These are phyloP conservation scores for Sicus ferrugineus DNA, from an alignment of 2,888 invertebrate genomes.

Conservation along the genomic window DNA sequence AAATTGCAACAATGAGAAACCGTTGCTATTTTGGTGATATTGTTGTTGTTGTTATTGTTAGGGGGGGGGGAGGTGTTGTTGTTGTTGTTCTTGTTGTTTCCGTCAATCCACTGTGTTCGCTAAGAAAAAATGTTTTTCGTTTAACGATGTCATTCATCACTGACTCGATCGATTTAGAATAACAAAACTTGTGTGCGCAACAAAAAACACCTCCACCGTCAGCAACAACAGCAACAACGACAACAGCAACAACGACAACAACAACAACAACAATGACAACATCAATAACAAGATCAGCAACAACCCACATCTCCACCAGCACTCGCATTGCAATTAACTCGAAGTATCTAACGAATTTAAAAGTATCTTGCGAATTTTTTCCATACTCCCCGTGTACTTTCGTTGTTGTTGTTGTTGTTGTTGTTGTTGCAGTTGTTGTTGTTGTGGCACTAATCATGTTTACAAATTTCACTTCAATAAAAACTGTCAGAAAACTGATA, in stretches of 20 bases:
- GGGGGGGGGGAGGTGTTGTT: too few species aligned
- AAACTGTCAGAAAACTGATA: conserved; percentile 8
- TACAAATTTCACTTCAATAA: conserved; percentile 28
- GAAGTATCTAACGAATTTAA: not conserved
- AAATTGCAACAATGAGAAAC: not conserved
- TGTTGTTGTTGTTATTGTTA: not conserved
- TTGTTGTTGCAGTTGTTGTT: conserved; percentile 21
- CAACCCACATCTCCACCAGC: not conserved
- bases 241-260: too few species aligned
- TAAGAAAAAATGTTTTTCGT: too few species aligned
- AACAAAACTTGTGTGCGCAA: too few species aligned
- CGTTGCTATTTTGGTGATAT: not conserved
- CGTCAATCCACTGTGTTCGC: too few species aligned
- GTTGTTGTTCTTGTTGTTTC: too few species aligned
- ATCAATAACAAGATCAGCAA: not conserved
- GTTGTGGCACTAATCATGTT: conserved; percentile 5
- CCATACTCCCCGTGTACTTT: not conserved
- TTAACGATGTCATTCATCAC: too few species aligned
- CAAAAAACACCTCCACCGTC: too few species aligned
- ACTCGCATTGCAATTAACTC: too few species aligned
- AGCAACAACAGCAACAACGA: too few species aligned
- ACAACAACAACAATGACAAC: not conserved
- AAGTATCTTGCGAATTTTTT: not conserved
- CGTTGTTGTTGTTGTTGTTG: not conserved
- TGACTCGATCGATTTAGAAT: too few species aligned